Percentiles rank a stretch among this genome's conserved stretches.
These are phyloP conservation scores for Maniola hyperantus DNA, from an alignment of 2,888 invertebrate species.

Conservation along the genomic window DNA sequence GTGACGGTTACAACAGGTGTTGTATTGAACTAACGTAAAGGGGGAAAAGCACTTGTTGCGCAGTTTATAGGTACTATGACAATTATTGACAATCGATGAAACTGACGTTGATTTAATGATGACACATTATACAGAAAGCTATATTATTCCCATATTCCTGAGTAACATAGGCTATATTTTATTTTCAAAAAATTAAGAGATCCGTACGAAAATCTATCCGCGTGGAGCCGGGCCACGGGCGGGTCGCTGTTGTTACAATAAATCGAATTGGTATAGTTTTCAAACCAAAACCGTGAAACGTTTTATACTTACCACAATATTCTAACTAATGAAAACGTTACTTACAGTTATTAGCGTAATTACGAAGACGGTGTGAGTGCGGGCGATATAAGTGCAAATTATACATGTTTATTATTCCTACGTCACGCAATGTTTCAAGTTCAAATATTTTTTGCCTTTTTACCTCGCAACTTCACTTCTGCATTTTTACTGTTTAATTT, in stretches of 20 bases:
- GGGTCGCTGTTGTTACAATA: too few relatives aligned
- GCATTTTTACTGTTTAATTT: background rate
- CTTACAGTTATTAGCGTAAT: constrained; percentile 52
- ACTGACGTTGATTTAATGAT: background rate
- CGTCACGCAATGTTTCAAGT: constrained; percentile 13
- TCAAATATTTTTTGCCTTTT: background rate
- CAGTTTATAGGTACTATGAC: background rate
- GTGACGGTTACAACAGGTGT: constrained; percentile 10
- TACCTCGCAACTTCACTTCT: background rate
- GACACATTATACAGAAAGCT: background rate
- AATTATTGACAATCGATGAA: background rate
- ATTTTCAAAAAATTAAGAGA: too few relatives aligned
- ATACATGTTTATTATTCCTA: constrained; percentile 6
- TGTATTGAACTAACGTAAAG: background rate
- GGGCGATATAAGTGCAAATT: constrained; percentile 19
- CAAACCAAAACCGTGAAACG: background rate
- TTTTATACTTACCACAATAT: constrained; percentile 9
- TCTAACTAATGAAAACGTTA: constrained; percentile 38
- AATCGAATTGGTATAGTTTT: background rate
- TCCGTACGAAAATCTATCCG: too few relatives aligned
- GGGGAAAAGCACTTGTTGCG: background rate
- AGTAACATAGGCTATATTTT: too few relatives aligned
- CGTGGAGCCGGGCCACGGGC: too few relatives aligned
- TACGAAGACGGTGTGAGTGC: constrained; percentile 30
- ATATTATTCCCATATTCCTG: too few relatives aligned